Evolutionary conservation across 2,888 invertebrate species (phyloP).

Genomic region (Drosophila quasianomalipes): DNA sequence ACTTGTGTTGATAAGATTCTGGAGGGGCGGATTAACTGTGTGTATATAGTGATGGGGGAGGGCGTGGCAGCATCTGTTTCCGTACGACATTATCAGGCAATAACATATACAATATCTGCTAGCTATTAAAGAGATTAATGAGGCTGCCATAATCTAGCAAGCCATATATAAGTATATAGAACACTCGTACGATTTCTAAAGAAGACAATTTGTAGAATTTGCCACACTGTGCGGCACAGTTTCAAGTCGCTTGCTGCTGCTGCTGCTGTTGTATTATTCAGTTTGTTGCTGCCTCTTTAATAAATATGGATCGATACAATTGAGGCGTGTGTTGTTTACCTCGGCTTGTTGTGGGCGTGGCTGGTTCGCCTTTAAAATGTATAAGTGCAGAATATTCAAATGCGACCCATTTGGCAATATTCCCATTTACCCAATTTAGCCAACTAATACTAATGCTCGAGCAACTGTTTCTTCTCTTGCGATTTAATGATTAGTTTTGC

Average conservation of each 20-base stretch:
- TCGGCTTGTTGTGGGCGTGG: constrained; percentile 16
- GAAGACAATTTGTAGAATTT: not conserved
- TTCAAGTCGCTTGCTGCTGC: constrained; percentile 7
- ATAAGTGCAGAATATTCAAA: constrained; percentile 12
- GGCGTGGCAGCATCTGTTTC: constrained; percentile 25
- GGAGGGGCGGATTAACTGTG: not conserved
- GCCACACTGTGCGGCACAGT: constrained; percentile 28
- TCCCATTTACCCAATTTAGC: constrained; percentile 44
- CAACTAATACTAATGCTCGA: constrained; percentile 10
- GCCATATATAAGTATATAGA: not conserved
- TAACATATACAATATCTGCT: not conserved
- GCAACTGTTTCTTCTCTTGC: constrained; percentile 28
- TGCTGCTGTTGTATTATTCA: constrained; percentile 29
- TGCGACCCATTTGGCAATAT: constrained; percentile 42
- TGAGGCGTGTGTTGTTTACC: constrained; percentile 6
- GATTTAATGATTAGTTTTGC: constrained; percentile 27
- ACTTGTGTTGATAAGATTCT: constrained; percentile 12
- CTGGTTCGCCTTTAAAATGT: constrained; percentile 38
- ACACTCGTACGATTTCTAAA: not conserved
- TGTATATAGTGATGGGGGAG: not conserved
- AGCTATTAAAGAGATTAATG: not conserved
- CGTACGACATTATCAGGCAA: constrained; percentile 14
- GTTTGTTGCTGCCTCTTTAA: constrained; percentile 41
- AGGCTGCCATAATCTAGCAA: not conserved
- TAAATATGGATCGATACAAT: constrained; percentile 51